A percentile compares a stretch with the other conserved stretches of the same genome.
phyloP scores from a whole-genome alignment of 2,113 vertebrate genomes.

The Fukomys damarensis region DNA sequence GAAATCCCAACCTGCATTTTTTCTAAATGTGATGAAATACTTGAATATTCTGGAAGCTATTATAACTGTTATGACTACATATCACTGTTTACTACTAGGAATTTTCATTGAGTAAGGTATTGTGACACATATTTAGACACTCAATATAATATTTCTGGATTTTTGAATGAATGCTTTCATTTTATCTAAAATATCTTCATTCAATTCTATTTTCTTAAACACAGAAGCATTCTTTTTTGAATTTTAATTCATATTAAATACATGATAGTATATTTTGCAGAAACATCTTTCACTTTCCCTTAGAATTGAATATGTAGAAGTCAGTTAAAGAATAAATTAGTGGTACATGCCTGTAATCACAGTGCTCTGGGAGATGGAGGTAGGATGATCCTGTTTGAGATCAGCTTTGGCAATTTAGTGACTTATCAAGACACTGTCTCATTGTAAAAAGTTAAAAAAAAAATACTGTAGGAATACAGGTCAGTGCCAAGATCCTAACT shows the following conservation, averaged over 20 bases:
- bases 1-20: neutral
- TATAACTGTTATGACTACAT: neutral
- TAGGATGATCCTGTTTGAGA: neutral
- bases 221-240: neutral
- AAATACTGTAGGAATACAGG: neutral
- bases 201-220: neutral
- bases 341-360: neutral
- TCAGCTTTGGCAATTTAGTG: neutral
- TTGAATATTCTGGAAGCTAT: neutral
- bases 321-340: conserved; percentile 42
- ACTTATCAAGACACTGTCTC: neutral
- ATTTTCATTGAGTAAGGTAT: neutral
- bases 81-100: neutral
- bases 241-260: neutral
- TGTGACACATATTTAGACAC: neutral
- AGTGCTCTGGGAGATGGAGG: neutral
- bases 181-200: neutral
- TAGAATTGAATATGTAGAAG: conserved; percentile 42
- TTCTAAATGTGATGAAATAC: neutral
- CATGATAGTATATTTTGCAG: neutral
- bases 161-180: neutral
- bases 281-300: conserved; percentile 54
- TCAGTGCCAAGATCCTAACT: neutral
- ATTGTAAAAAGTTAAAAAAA: neutral
- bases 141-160: neutral